Evolutionary conservation across 1,140 invertebrate genomes (phyloP), one percentile per base, ranked within the genome.

Genomic region (Parasteatoda tepidariorum): DNA sequence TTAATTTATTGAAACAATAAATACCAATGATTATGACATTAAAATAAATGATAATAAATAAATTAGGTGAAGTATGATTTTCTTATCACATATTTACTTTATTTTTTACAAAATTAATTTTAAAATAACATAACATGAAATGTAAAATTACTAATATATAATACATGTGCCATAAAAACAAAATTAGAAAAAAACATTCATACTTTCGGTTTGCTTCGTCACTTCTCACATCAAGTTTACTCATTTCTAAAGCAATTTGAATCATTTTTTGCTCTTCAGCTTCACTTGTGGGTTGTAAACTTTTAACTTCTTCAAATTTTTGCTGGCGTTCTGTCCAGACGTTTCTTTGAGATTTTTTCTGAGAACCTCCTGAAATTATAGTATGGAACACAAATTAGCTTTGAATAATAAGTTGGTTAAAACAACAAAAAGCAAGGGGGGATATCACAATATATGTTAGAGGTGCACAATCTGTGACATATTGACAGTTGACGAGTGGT

Each of bases 181-280:
- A 5, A 28, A 31, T 18, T 33, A 33, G n/a, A 9, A 24, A 5
- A 48, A 26, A 54, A 31, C 15, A n/a, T 26, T 57, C 70, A 22
- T 11, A 76, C 74, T 54, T 76, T 11, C 34, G 54, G 26, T 28
- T 33, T 11, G 30, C 38, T 64, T 76, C 61, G 6, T 28, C 34
- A 26, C 22, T 61, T 9, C 13, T 6, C 9, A 38, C 34, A 24
- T 76, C 74, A 5, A 11, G 15, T 54, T 64, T 64, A 28, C 74
- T 76, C 24, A 76, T 31, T 24, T 76, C 61, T 31, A 76, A 24
- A 4, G 74, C 74, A 2, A 61, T 28, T n/a, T 33, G 33, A 28
- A 64, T 33, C 74, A 76, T 76, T 9, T 22, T 24, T 48, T 76
- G 59, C n/a, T 76, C 74, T 54, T 76, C 74, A 24, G 59, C 66